A percentile compares a stretch with the other conserved stretches of the same genome.
phyloP scores from a whole-genome alignment of 2,797 vertebrate species.

The Phataginus tetradactyla region DNA sequence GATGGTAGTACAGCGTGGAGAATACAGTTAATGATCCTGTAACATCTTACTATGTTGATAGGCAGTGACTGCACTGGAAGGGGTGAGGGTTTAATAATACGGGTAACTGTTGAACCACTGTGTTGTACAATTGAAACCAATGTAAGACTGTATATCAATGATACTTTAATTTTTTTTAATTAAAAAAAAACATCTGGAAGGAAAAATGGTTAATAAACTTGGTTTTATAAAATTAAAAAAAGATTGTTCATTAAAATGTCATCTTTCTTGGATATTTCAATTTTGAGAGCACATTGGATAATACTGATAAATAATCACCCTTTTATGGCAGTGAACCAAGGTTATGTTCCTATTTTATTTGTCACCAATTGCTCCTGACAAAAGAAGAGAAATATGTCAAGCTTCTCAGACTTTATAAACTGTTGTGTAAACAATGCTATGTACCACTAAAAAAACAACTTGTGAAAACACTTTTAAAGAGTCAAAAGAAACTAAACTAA shows the following conservation, averaged over 20 bases:
- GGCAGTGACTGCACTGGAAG: no score
- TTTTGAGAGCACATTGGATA: neutral
- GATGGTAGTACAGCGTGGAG: no score
- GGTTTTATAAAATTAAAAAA: neutral
- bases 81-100: no score
- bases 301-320: neutral
- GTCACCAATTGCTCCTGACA: neutral
- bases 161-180: no score
- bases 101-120: no score
- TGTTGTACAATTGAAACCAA: no score
- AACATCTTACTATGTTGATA: no score
- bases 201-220: no score
- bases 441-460: constrained; percentile 15
- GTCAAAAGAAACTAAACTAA: constrained; percentile 28
- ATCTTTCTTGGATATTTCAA: neutral
- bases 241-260: neutral
- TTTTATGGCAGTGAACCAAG: neutral
- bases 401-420: constrained; percentile 35
- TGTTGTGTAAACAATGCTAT: neutral
- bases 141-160: no score
- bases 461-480: constrained; percentile 46
- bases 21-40: no score
- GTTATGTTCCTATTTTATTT: constrained; percentile 5
- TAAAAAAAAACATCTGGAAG: no score
- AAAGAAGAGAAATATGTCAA: constrained; percentile 34